Percentiles rank a stretch among this genome's conserved stretches.
phyloP scores from a whole-genome alignment of 2,888 invertebrate species.

The Tinea pellionella region DNA sequence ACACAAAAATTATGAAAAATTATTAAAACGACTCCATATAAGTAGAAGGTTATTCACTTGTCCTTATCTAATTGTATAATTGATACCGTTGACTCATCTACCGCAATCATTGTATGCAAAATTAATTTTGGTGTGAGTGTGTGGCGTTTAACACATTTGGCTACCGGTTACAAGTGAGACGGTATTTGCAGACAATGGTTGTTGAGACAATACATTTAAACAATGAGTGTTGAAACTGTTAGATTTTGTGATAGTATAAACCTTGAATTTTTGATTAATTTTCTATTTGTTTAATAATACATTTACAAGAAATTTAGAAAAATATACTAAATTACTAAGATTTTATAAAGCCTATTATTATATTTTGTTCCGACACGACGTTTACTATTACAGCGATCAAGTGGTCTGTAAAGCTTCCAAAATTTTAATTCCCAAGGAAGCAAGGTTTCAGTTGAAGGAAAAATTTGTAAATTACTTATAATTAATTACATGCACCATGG shows the following conservation, averaged over 20 bases:
- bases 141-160: background rate
- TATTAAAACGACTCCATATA: too few species aligned
- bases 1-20: too few species aligned
- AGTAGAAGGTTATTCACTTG: background rate
- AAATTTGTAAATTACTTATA: too few species aligned
- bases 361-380: background rate
- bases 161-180: background rate
- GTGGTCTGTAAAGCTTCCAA: too few species aligned
- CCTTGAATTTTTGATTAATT: background rate
- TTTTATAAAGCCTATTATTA: too few species aligned
- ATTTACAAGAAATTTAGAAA: too few species aligned
- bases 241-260: background rate
- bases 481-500: too few species aligned
- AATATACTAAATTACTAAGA: too few species aligned
- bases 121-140: background rate
- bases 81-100: background rate
- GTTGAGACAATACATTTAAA: background rate
- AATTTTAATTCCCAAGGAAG: too few species aligned
- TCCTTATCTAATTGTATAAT: background rate
- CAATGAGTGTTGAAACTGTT: background rate
- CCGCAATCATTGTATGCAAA: constrained; percentile 2
- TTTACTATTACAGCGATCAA: too few species aligned
- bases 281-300: background rate
- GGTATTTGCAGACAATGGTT: constrained; percentile 1
- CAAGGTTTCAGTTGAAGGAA: too few species aligned